A percentile compares a stretch with the other conserved stretches of the same genome.
Conservation (phyloP, 2,113 vertebrate genomes). For the Nothocercus nigrocapillus region DNA sequence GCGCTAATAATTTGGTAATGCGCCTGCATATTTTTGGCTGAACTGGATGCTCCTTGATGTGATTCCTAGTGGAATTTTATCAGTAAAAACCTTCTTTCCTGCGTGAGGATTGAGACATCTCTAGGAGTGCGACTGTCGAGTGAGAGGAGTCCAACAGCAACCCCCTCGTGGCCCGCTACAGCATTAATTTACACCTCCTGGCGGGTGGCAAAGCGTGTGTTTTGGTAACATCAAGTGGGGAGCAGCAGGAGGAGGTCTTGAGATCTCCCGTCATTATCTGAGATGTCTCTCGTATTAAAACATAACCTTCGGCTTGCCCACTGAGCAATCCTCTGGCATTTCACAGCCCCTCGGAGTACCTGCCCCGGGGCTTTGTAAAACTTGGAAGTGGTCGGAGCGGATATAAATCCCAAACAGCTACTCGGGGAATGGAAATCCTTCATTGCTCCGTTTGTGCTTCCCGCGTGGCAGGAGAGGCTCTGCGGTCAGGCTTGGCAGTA, state of each 20-base stretch:
- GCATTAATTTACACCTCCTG: constrained; percentile 17
- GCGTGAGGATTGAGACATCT: constrained; percentile 54
- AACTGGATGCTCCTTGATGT: constrained; percentile 33
- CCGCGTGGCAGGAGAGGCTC: not conserved
- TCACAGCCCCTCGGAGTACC: constrained; percentile 17
- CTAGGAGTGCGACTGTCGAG: constrained; percentile 10
- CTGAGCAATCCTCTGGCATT: constrained; percentile 53
- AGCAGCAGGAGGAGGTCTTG: not conserved
- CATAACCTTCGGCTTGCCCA: constrained; percentile 45
- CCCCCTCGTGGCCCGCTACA: not conserved
- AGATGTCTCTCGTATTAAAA: constrained; percentile 10
- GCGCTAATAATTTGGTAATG: constrained; percentile 30
- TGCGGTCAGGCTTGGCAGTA: constrained; percentile 2
- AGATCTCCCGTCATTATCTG: constrained; percentile 45
- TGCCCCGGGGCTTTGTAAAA: constrained; percentile 27
- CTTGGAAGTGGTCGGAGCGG: not conserved
- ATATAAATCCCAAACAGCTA: not conserved
- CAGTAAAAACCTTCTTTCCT: constrained; percentile 48
- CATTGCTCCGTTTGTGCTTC: constrained; percentile 39
- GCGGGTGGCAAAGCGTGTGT: constrained; percentile 43
- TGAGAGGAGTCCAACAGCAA: constrained; percentile 4
- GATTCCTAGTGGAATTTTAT: constrained; percentile 54
- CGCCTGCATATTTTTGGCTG: constrained; percentile 32
- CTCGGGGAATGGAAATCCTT: constrained; percentile 32
- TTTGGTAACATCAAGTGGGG: constrained; percentile 16